Base-by-base conservation (phyloP, 2,888 invertebrate species). In the Orthosia incerta region DNA sequence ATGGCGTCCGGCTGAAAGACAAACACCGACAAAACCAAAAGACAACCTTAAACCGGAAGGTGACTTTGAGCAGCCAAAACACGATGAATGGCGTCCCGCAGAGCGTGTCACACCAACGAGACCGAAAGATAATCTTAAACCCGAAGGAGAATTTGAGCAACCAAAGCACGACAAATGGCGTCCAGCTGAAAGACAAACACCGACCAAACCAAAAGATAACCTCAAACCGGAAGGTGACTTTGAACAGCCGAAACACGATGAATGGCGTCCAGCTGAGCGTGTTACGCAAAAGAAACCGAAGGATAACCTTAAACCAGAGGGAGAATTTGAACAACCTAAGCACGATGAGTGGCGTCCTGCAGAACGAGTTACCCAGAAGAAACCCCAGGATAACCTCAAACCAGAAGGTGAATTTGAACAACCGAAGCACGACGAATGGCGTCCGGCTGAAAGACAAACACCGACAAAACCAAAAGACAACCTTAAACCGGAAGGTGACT, bases 341-440 rank as follows among this genome's bases (percentile, higher is more conserved):
- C 91, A 91, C 2, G 92, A 94, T 3, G 82, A 93, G 65, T 97
- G 95, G 95, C 85, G 86, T 39, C 97, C 96, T 0, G 96, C 94
- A 68, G 97, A 94, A 79, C 89, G 93, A 31, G 85, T 72, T 7
- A 71, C 67, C n/a, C 78, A 72, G 80, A 90, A 88, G 82, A 92
- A 89, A 66, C 95, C 95, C 1, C 89, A 91, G 56, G 94, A 91
- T 0, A 96, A 97, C 80, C 16, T 97, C 0, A 92, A 91, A 79
- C 96, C 97, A 0, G 97, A 97, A 88, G 97, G 97, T 2, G 96
- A 97, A 11, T 95, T 95, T 60, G 95, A 96, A 86, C 89, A 91
- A 86, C 89, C 93, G 77, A 89, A 91, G 74, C 91, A 93, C 12
- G 93, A 95, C 11, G 86, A 93, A 83, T 97, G 96, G 95, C 87